Evolutionary conservation across 2,797 vertebrate species (phyloP).

Genomic region (Galagoides demidoff): DNA sequence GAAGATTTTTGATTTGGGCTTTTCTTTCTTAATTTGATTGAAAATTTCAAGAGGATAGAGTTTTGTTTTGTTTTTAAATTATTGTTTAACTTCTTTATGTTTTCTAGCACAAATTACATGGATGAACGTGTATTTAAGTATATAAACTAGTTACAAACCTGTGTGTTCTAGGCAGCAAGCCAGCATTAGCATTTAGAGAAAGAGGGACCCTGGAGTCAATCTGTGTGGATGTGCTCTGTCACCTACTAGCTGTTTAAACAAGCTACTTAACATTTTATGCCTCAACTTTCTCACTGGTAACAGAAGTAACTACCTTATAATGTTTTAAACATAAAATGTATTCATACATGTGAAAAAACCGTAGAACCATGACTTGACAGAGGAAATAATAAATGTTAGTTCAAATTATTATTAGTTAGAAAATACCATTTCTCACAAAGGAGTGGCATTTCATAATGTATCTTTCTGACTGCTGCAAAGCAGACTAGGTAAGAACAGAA

Average conservation of each 20-base stretch:
- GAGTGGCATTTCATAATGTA: constrained; percentile 1
- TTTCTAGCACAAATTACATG: background rate
- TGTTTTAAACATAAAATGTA: background rate
- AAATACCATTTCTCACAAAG: constrained; percentile 26
- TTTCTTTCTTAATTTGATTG: background rate
- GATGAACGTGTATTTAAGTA: too few relatives aligned
- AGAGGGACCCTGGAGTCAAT: background rate
- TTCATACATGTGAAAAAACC: background rate
- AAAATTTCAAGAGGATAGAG: background rate
- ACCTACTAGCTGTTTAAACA: background rate
- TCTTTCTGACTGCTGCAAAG: constrained; percentile 16
- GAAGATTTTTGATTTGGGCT: background rate
- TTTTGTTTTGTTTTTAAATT: background rate
- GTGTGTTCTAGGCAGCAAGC: background rate
- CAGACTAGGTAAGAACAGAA: background rate
- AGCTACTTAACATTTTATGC: background rate
- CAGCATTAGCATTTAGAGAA: background rate
- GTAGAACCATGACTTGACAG: background rate
- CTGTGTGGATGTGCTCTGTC: background rate
- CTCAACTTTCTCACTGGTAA: background rate
- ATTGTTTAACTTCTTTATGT: background rate
- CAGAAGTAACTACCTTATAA: background rate
- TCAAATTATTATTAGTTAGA: constrained; percentile 5
- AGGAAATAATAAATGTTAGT: constrained; percentile 2
- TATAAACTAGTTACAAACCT: background rate